Conservation (phyloP, 2,113 vertebrate species). For the Cochlearius cochlearius region DNA sequence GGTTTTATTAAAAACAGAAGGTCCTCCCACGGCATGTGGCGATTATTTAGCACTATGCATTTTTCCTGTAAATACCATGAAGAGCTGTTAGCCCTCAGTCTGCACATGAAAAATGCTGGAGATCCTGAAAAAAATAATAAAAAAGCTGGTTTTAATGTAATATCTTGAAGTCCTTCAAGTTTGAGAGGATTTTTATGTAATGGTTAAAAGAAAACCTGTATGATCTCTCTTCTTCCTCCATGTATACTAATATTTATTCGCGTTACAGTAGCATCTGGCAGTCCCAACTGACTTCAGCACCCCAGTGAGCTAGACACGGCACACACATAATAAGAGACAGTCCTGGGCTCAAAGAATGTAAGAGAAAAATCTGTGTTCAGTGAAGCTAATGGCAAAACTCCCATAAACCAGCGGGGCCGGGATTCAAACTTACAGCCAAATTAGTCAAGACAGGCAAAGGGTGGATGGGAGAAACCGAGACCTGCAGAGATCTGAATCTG, state of each 20-base stretch:
- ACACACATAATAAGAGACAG: slow-evolving; percentile 31
- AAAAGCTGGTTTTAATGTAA: slow-evolving; percentile 1
- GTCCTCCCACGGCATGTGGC: slow-evolving; percentile 54
- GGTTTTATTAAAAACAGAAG: slow-evolving; percentile 76
- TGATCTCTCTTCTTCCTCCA: background rate
- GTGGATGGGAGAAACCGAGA: background rate
- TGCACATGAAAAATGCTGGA: slow-evolving; percentile 36
- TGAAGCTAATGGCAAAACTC: slow-evolving; percentile 45
- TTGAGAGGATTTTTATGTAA: background rate
- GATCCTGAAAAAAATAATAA: background rate
- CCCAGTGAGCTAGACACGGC: slow-evolving; percentile 38
- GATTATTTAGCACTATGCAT: slow-evolving; percentile 63
- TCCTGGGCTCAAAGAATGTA: slow-evolving; percentile 12
- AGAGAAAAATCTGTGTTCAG: slow-evolving; percentile 37
- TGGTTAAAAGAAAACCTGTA: slow-evolving; percentile 4
- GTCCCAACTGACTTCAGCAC: slow-evolving; percentile 54
- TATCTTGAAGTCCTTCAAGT: slow-evolving; percentile 4
- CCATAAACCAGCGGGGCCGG: slow-evolving; percentile 19
- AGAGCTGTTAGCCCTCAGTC: slow-evolving; percentile 48
- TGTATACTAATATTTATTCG: background rate
- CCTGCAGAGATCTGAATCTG: slow-evolving; percentile 54
- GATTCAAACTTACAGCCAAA: slow-evolving; percentile 28
- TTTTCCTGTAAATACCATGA: slow-evolving; percentile 61
- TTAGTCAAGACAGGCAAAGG: slow-evolving; percentile 46
- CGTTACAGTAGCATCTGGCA: slow-evolving; percentile 62